A percentile compares a stretch with the other conserved stretches of the same genome.
Conservation (phyloP, 2,888 invertebrate genomes). For the Panopea generosa region DNA sequence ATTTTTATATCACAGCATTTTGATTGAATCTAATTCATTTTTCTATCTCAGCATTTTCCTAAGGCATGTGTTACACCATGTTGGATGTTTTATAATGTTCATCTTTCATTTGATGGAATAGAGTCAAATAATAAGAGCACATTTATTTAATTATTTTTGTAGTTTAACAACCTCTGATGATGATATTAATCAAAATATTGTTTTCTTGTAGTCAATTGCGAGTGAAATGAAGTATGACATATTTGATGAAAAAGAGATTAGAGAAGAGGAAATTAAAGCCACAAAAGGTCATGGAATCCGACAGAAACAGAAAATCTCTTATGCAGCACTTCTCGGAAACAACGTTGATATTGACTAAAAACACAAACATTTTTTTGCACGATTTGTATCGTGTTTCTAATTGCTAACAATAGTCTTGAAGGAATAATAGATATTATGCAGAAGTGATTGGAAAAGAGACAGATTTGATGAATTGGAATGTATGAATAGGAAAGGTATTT, state of each 20-base stretch:
- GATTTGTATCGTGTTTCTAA: no score
- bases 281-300: conserved; percentile 68
- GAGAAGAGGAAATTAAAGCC: conserved; percentile 59
- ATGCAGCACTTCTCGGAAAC: conserved; percentile 57
- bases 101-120: no score
- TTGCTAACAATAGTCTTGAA: not conserved
- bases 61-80: no score
- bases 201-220: conserved; percentile 81
- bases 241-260: conserved; percentile 61
- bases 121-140: no score
- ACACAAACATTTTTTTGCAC: not conserved
- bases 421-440: not conserved
- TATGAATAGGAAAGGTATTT: no score
- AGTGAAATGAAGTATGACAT: conserved; percentile 81
- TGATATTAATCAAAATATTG: not conserved
- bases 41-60: no score
- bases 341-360: not conserved
- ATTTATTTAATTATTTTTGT: no score
- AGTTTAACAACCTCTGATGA: not conserved
- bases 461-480: no score
- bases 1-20: no score
- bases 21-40: no score
- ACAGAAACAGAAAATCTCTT: conserved; percentile 76
- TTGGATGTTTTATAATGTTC: no score
- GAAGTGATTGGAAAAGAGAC: no score